A percentile compares a stretch with the other conserved stretches of the same genome.
phyloP scores from a whole-genome alignment of 2,113 vertebrate genomes.

The Epinephelus moara region DNA sequence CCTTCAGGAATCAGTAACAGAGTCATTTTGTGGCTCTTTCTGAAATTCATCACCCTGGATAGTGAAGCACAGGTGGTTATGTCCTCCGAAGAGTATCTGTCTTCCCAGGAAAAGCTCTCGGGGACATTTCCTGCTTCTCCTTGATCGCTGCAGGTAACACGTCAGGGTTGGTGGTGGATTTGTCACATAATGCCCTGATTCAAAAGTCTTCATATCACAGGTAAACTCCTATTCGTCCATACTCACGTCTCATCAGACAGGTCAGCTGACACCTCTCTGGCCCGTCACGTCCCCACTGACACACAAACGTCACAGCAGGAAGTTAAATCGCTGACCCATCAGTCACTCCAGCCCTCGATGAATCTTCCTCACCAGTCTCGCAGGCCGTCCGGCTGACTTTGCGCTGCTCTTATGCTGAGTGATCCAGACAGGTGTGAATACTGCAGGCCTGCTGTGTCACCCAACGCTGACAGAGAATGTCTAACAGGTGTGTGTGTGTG shows the following conservation, averaged over 20 bases:
- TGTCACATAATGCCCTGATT: background rate
- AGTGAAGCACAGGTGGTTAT: slow-evolving; percentile 14
- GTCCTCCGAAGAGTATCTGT: slow-evolving; percentile 22
- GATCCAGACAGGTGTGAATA: slow-evolving; percentile 66
- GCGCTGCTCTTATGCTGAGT: slow-evolving; percentile 46
- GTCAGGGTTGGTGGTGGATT: background rate
- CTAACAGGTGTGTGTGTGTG: slow-evolving; percentile 48
- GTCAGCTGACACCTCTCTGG: background rate
- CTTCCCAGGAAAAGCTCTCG: slow-evolving; percentile 12
- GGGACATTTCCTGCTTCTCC: slow-evolving; percentile 7
- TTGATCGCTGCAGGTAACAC: slow-evolving; percentile 4
- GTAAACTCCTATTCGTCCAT: background rate
- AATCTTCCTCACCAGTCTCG: slow-evolving; percentile 20
- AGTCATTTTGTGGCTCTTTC: slow-evolving; percentile 18
- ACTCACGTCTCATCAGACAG: background rate
- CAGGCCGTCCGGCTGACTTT: slow-evolving; percentile 4
- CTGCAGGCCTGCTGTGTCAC: slow-evolving; percentile 59
- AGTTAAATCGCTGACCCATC: slow-evolving; percentile 13
- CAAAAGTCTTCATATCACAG: background rate
- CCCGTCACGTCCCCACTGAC: background rate
- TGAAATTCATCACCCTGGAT: slow-evolving; percentile 29
- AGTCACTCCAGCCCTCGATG: slow-evolving; percentile 29
- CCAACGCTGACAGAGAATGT: slow-evolving; percentile 55
- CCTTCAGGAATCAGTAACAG: slow-evolving; percentile 36
- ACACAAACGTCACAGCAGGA: slow-evolving; percentile 18